Base-by-base conservation (phyloP, 2,888 invertebrate species). In the Erebia palarica region DNA sequence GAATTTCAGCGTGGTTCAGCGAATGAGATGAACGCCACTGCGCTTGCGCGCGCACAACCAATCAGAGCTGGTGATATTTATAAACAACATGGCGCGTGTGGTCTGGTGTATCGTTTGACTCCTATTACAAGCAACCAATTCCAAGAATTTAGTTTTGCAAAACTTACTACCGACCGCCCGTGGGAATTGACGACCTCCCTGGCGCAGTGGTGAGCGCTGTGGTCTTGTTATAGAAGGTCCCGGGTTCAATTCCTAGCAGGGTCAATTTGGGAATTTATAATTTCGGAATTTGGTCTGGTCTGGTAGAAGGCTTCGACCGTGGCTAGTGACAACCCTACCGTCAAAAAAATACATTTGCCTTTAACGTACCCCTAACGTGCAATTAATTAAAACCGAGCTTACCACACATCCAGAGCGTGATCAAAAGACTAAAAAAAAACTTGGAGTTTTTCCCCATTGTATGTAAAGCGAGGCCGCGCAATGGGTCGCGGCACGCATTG, bases 401-500 rank as follows among this genome's bases (percentile, higher is more conserved):
- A 8, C 1, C 49, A 63, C 27, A 21, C 27, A 49, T 21, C 21
- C 18, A 63, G 63, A 63, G 18, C 21, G 47, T 67, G 67, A 59
- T 49, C 27, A 59, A 49, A 59, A 27, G 67, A 59, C 59, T 59
- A 65, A 74, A 69, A 71, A 76, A 72, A 71, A 71, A 64, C 63
- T 63, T 77, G 68, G 69, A 69, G 73, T 73, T 73, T 85, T 85
- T 80, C 78, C 78, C 82, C 85, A 91, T 92, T 92, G 92, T 92
- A 92, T 92, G 91, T 84, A 84, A 91, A 92, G 75, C 74, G 73
- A 64, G 36, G 68, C 80, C 81, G 79, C 77, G 78, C 77, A 77
- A 75, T 59, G 80, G 90, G 91, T 90, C 91, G 85, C 85, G 90
- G 87, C 90, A 79, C 83, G 80, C 83, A 89, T 91, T 91, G 89